Conservation (phyloP, 2,113 vertebrate genomes). For the Microcebus griseorufus region DNA sequence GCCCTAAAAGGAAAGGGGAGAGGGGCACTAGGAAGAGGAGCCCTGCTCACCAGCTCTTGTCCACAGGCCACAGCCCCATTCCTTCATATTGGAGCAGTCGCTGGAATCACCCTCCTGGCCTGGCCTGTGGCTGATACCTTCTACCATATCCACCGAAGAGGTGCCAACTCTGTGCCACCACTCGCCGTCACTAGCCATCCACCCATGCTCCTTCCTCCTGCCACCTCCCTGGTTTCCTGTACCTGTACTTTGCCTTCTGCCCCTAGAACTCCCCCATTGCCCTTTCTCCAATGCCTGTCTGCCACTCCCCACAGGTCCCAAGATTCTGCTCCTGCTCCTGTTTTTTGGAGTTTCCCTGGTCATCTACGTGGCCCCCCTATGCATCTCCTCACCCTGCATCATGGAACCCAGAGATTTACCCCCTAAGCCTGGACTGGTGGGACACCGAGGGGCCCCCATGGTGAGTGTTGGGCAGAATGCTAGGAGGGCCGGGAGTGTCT, state of each 20-base stretch:
- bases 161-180: constrained; percentile 71
- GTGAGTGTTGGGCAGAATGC: constrained; percentile 83
- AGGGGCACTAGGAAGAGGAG: background rate
- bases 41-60: constrained; percentile 12
- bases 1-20: background rate
- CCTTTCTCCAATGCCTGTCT: constrained; percentile 2
- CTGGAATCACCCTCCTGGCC: constrained; percentile 90
- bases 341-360: constrained; percentile 81
- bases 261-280: background rate
- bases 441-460: constrained; percentile 96
- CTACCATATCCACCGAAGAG: constrained; percentile 77
- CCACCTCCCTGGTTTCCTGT: background rate
- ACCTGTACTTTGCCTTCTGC: background rate
- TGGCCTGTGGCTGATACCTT: constrained; percentile 89
- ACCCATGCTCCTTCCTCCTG: background rate
- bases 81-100: constrained; percentile 92
- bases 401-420: constrained; percentile 85
- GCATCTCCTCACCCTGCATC: constrained; percentile 92
- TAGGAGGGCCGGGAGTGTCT: background rate
- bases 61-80: constrained; percentile 94
- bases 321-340: constrained; percentile 81
- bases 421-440: constrained; percentile 90
- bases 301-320: constrained; percentile 83
- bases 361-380: constrained; percentile 86
- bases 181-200: background rate